Percentiles rank a stretch among this genome's conserved stretches.
Conservation (phyloP, 2,888 invertebrate species). For the Odontocerum albicorne region DNA sequence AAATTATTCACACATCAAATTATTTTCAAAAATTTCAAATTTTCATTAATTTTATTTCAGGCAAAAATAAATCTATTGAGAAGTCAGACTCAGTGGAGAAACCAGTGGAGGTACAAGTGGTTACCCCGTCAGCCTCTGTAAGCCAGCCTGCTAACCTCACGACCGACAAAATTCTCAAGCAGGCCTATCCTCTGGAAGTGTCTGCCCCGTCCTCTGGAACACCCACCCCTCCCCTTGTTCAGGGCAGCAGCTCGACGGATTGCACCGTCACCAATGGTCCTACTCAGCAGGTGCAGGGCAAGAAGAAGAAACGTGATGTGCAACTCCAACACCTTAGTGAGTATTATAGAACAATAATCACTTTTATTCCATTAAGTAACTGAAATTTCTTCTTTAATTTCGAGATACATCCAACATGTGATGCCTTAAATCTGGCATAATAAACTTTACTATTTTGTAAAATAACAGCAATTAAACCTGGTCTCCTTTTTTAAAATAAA, state of each 20-base stretch:
- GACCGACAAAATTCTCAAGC: constrained; percentile 51
- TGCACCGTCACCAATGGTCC: constrained; percentile 34
- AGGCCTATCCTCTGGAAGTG: constrained; percentile 42
- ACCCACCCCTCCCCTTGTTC: constrained; percentile 12
- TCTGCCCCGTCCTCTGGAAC: constrained; percentile 29
- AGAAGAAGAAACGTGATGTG: constrained; percentile 62
- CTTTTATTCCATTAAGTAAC: neutral
- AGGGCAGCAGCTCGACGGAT: constrained; percentile 5
- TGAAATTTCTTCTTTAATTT: too few relatives aligned
- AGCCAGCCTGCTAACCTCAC: constrained; percentile 53
- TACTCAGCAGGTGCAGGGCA: constrained; percentile 36
- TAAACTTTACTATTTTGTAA: too few relatives aligned
- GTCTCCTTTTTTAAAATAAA: too few relatives aligned
- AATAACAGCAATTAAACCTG: too few relatives aligned
- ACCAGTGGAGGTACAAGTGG: constrained; percentile 24
- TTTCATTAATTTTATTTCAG: too few relatives aligned
- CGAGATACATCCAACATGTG: too few relatives aligned
- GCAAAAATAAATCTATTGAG: constrained; percentile 10
- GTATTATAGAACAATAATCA: constrained; percentile 31
- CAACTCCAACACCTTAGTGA: constrained; percentile 58
- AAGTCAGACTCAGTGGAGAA: constrained; percentile 11
- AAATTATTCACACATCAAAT: too few relatives aligned
- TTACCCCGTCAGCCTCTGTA: constrained; percentile 47
- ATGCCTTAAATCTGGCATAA: too few relatives aligned
- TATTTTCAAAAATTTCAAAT: too few relatives aligned